Evolutionary conservation across 2,113 vertebrate genomes (phyloP).

Genomic region (Tragelaphus scriptus): DNA sequence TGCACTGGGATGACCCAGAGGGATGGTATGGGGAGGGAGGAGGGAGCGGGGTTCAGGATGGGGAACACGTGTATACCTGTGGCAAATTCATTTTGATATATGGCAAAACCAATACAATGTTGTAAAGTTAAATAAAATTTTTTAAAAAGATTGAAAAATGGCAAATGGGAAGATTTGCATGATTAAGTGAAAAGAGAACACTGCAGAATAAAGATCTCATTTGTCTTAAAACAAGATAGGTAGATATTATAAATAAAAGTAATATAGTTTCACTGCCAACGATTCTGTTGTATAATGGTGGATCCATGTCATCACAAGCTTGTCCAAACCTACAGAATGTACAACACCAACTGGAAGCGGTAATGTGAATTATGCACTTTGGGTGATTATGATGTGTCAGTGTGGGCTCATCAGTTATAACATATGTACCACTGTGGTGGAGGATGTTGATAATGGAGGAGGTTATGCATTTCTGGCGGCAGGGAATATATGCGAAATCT

Average conservation of each 20-base stretch:
- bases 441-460: background rate
- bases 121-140: too few relatives aligned
- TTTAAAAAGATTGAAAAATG: background rate
- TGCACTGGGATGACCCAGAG: too few relatives aligned
- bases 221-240: background rate
- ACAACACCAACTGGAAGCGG: background rate
- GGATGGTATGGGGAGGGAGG: too few relatives aligned
- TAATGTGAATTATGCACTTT: background rate
- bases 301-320: background rate
- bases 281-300: background rate
- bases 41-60: too few relatives aligned
- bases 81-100: too few relatives aligned
- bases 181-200: background rate
- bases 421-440: background rate
- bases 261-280: background rate
- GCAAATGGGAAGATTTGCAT: background rate
- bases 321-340: background rate
- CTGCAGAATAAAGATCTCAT: background rate
- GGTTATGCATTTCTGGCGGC: background rate
- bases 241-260: background rate
- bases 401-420: background rate
- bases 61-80: too few relatives aligned
- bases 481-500: background rate
- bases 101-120: too few relatives aligned
- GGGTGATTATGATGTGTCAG: background rate